Evolutionary conservation across 2,888 invertebrate species (phyloP).

Genomic region (Pachydiplax longipennis): DNA sequence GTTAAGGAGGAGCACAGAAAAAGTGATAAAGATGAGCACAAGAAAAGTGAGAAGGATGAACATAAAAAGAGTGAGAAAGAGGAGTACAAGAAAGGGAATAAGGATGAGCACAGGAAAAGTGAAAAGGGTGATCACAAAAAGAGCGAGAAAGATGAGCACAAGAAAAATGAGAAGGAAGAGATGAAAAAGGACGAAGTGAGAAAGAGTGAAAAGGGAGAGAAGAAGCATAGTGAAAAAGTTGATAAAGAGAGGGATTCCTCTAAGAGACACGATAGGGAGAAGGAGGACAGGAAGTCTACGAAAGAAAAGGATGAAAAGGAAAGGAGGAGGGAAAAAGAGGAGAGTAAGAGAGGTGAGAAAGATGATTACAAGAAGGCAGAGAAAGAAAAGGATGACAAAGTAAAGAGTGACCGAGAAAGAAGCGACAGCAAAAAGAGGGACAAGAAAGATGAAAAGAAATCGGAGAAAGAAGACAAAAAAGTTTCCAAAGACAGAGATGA

Average conservation of each 20-base stretch:
- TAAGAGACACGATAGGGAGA: slow-evolving; percentile 51
- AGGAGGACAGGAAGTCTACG: slow-evolving; percentile 49
- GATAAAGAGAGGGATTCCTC: slow-evolving; percentile 51
- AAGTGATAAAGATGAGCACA: slow-evolving; percentile 60
- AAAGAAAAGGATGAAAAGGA: slow-evolving; percentile 53
- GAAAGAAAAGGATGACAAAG: not conserved
- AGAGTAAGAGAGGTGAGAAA: slow-evolving; percentile 53
- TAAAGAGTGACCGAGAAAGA: not conserved
- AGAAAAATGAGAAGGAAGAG: slow-evolving; percentile 59
- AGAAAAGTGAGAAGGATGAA: slow-evolving; percentile 61
- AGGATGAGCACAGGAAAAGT: slow-evolving; percentile 12
- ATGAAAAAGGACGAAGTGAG: slow-evolving; percentile 48
- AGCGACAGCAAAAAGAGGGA: not conserved
- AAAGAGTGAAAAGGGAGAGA: slow-evolving; percentile 34
- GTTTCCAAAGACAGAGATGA: slow-evolving; percentile 58
- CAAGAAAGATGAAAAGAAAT: slow-evolving; percentile 54
- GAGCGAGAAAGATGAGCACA: slow-evolving; percentile 62
- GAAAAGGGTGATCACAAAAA: slow-evolving; percentile 54
- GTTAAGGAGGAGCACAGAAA: slow-evolving; percentile 62
- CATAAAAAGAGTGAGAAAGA: slow-evolving; percentile 62
- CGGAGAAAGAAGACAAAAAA: slow-evolving; percentile 57
- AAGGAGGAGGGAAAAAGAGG: slow-evolving; percentile 53
- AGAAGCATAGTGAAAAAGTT: slow-evolving; percentile 51
- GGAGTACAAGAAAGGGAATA: slow-evolving; percentile 53
- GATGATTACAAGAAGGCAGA: not conserved